Evolutionary conservation across 2,888 invertebrate species (phyloP), one percentile per base, ranked within the genome.

Genomic region (Ornithoptera alexandrae): DNA sequence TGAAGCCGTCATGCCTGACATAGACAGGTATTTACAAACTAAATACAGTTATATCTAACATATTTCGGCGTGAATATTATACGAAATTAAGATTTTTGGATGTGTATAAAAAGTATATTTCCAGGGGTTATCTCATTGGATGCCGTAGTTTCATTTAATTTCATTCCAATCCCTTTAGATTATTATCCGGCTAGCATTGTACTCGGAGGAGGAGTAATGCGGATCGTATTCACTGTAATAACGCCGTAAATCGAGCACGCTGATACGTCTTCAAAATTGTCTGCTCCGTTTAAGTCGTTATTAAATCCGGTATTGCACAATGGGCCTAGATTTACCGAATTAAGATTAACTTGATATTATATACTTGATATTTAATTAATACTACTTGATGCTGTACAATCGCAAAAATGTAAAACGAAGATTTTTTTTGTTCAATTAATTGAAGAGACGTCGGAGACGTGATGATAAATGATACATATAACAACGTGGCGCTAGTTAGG

Each of bases 131-230:
- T n/a, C 18, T 18, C n/a, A 18, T 53, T 53, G 18, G 6, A 53
- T n/a, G 53, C 22, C 22, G n/a, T 12, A 78, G 74, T 79, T 80
- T 79, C 78, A 79, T 81, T 81, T 80, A 81, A 78, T 76, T 78
- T 75, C 80, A 77, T 81, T 80, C 79, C 78, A 78, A 83, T 81
- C 76, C 75, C 72, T 61, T 60, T 75, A 78, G 77, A 72, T 78
- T 75, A 83, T 84, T 79, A 79, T 76, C 72, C 76, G 68, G 71
- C 74, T 74, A 73, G 74, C 76, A 82, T 82, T 84, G 81, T 84
- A 73, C 74, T 78, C 75, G 77, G 77, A 77, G 75, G 74, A 71
- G 71, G 75, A 74, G 74, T 74, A 79, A 81, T 78, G 76, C 71
- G 73, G 77, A 81, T 83, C 78, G 75, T 76, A 72, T 78, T 78